phyloP scores from a whole-genome alignment of 2,797 vertebrate species.

The Enoplosus armatus region DNA sequence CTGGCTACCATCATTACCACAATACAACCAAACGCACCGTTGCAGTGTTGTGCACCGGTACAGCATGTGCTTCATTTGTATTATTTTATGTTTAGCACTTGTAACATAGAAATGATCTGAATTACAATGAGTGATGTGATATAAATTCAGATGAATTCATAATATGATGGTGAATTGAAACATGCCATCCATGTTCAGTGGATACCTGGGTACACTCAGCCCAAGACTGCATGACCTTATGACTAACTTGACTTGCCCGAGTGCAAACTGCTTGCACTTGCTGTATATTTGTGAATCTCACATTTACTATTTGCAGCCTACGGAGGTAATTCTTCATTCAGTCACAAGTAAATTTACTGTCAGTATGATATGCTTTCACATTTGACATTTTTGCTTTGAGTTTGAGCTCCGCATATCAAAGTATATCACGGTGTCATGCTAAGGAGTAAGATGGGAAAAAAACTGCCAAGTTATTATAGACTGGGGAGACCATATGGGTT shows the following conservation, averaged over 20 bases:
- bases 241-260: constrained; percentile 56
- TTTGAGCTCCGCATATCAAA: constrained; percentile 62
- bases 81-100: constrained; percentile 68
- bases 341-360: constrained; percentile 45
- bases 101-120: constrained; percentile 57
- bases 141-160: constrained; percentile 37
- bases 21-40: constrained; percentile 61
- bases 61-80: constrained; percentile 79
- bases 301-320: constrained; percentile 48
- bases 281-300: constrained; percentile 53
- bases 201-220: constrained; percentile 28
- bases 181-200: constrained; percentile 45
- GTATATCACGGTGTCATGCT: constrained; percentile 52
- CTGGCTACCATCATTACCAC: constrained; percentile 63
- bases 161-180: constrained; percentile 47
- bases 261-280: constrained; percentile 63
- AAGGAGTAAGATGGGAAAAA: constrained; percentile 40
- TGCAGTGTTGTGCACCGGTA: constrained; percentile 66
- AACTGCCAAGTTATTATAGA: constrained; percentile 77
- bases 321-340: constrained; percentile 40
- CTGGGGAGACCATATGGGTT: constrained; percentile 56
- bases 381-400: constrained; percentile 54
- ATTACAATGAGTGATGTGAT: constrained; percentile 48
- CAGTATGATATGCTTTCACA: constrained; percentile 46
- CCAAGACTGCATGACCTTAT: constrained; percentile 58